These are phyloP conservation scores for Turritopsis rubra DNA, from an alignment of 30 jellyfish, hydroid and myxozoan genomes.

Conservation along the genomic window DNA sequence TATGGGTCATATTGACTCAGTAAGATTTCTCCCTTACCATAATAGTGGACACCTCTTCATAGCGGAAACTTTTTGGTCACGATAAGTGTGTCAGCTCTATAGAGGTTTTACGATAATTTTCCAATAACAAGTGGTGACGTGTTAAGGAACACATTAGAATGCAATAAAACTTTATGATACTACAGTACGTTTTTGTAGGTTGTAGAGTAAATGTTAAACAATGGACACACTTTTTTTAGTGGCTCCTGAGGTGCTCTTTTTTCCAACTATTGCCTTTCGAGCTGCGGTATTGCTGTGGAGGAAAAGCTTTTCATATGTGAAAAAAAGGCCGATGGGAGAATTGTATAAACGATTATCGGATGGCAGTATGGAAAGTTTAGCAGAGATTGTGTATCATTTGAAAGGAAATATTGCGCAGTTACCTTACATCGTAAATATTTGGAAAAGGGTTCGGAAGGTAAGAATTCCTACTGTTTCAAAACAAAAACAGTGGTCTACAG, in stretches of 20 bases:
- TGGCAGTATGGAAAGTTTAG: neutral
- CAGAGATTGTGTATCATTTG: conserved; percentile 14
- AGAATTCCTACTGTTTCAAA: neutral
- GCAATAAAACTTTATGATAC: no score
- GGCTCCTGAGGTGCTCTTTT: conserved; percentile 16
- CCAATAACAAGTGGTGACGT: no score
- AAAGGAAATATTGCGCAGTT: conserved; percentile 5
- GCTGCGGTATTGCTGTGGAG: conserved; percentile 11
- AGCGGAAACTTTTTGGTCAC: no score
- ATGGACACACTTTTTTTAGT: neutral
- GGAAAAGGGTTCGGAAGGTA: conserved; percentile 18
- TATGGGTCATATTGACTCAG: no score
- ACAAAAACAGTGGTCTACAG: no score
- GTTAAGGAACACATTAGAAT: no score
- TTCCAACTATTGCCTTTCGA: conserved; percentile 19
- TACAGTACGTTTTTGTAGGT: neutral
- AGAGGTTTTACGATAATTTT: no score
- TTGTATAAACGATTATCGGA: conserved; percentile 1
- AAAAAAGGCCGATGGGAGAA: neutral
- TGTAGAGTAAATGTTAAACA: neutral
- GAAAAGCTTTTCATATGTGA: neutral
- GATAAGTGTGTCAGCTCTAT: no score
- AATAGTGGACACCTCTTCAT: no score
- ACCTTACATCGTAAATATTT: conserved; percentile 6
- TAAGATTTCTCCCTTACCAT: no score